Conservation (phyloP, 2,888 invertebrate genomes). For the Galeruca laticollis region DNA sequence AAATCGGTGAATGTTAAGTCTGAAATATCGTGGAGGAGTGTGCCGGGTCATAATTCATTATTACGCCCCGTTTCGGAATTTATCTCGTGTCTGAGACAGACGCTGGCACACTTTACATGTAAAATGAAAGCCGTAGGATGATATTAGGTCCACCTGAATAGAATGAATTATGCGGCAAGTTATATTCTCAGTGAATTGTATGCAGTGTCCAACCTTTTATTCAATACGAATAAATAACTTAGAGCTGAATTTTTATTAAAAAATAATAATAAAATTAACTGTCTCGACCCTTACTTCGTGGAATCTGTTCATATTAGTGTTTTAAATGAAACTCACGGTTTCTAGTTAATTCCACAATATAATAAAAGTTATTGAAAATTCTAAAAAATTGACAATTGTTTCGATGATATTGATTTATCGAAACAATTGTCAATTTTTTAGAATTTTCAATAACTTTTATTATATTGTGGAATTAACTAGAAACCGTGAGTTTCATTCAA, state of each 20-base stretch:
- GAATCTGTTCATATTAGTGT: no score
- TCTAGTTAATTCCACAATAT: no score
- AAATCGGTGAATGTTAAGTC: constrained; percentile 55
- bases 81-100: constrained; percentile 58
- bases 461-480: no score
- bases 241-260: constrained; percentile 22
- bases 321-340: no score
- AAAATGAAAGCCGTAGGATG: constrained; percentile 49
- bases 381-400: no score
- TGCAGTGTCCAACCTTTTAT: constrained; percentile 33
- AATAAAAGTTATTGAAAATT: no score
- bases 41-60: constrained; percentile 58
- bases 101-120: constrained; percentile 57
- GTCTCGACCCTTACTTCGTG: no score
- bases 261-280: neutral
- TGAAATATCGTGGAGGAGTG: constrained; percentile 57
- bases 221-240: constrained; percentile 28
- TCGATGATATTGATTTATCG: no score
- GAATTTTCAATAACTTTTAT: no score
- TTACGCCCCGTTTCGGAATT: constrained; percentile 55
- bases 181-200: constrained; percentile 19
- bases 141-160: constrained; percentile 42
- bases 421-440: no score
- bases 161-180: constrained; percentile 40
- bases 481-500: no score